Evolutionary conservation across 2,888 invertebrate species (phyloP), one percentile per base, ranked within the genome.

Genomic region (Pseudococcus longispinus): DNA sequence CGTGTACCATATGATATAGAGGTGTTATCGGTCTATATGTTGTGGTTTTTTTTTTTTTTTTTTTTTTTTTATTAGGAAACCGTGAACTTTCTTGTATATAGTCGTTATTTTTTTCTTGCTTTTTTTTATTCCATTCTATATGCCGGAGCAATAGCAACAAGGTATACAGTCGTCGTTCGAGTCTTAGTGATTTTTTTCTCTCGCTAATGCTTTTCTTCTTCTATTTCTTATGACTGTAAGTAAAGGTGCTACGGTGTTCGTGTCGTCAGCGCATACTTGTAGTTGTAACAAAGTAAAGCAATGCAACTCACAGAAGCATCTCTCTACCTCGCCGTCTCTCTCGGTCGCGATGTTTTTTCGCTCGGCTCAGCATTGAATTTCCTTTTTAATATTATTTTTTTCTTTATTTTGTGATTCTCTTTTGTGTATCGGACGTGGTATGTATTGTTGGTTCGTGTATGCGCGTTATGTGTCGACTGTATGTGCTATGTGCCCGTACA

Each of bases 391-490:
- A 46, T 86, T 74, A 77, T 85, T 51, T 77, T 86, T 70, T 85
- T 74, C 77, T 86, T 86, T 80, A 77, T 86, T 86, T 86, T 77
- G 86, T 86, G 80, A 86, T 80, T 70, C 77, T 29, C 85, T 80
- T 86, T 86, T 86, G 86, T 86, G 80, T 70, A 70, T 86, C 86
- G 86, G 86, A 86, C 86, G 86, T 86, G 86, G 77, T 86, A 86
- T 77, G 77, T 77, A 86, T 86, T 86, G 86, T 86, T 86, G 86
- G 86, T 86, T 86, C 86, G 86, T 86, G 86, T 86, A 86, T 85
- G 32, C 51, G 80, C 84, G 84, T 84, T 70, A 32, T 32, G 60
- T 60, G 60, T 60, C 60, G 60, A 60, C 60, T 60, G 60, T 86
- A 77, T 86, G 74, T 85, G 70, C 29, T 70, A 85, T 85, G 86